These are phyloP conservation scores for Pissodes strobi DNA, from an alignment of 1,140 invertebrate genomes.

Conservation along the genomic window DNA sequence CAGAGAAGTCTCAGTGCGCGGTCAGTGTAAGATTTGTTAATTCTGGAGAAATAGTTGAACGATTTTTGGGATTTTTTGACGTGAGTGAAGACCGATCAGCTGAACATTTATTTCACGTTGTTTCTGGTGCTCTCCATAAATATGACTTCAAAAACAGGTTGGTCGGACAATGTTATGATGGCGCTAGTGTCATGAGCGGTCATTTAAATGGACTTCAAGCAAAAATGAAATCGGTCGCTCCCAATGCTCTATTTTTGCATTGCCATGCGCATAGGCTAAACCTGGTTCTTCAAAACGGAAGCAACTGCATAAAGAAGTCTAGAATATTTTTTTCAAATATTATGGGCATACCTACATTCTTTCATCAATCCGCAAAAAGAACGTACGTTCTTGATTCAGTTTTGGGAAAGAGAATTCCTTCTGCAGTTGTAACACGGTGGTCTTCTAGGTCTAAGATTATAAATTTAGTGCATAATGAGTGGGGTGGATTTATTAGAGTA, in stretches of 20 bases:
- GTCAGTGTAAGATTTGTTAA: too few relatives aligned
- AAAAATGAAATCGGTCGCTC: neutral
- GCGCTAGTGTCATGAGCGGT: neutral
- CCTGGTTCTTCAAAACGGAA: neutral
- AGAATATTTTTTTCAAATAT: neutral
- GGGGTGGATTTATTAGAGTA: neutral
- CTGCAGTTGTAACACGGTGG: neutral
- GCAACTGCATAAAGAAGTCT: neutral
- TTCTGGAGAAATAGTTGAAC: too few relatives aligned
- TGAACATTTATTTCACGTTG: too few relatives aligned
- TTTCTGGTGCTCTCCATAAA: too few relatives aligned
- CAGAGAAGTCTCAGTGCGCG: too few relatives aligned
- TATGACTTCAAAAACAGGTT: too few relatives aligned
- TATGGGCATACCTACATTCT: neutral
- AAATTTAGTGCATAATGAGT: neutral
- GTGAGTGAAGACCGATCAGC: too few relatives aligned
- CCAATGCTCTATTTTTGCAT: neutral
- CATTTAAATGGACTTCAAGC: neutral
- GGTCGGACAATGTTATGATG: neutral
- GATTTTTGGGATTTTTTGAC: too few relatives aligned
- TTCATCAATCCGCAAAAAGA: too few relatives aligned
- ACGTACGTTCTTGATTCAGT: too few relatives aligned
- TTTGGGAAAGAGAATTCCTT: too few relatives aligned
- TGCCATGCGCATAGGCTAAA: neutral
- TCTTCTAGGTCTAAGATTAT: neutral